Evolutionary conservation across 2,113 vertebrate genomes (phyloP).

Genomic region (Progne subis): DNA sequence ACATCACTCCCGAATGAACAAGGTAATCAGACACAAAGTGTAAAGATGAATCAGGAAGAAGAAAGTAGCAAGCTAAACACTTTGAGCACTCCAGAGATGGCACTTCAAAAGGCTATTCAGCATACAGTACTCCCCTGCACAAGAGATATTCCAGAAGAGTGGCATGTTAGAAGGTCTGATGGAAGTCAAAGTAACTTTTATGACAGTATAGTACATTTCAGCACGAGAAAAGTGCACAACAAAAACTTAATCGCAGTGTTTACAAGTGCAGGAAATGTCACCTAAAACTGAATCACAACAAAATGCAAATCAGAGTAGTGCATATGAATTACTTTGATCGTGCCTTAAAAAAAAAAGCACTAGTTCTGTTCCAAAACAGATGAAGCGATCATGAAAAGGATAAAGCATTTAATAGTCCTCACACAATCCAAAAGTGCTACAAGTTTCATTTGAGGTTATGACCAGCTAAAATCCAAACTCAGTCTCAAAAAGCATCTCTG

Average conservation of each 20-base stretch:
- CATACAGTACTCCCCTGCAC: background rate
- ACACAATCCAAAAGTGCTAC: background rate
- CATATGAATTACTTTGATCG: slow-evolving; percentile 30
- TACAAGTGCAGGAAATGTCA: slow-evolving; percentile 39
- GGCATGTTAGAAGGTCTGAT: background rate
- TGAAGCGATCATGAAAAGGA: background rate
- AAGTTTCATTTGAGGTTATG: background rate
- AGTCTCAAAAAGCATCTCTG: background rate
- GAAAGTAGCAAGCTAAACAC: background rate
- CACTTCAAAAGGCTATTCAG: slow-evolving; percentile 12
- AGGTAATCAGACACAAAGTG: background rate
- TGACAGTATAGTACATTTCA: background rate
- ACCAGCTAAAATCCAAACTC: background rate
- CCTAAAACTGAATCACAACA: slow-evolving; percentile 37
- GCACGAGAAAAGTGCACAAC: background rate
- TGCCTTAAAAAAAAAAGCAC: background rate
- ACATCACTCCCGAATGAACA: background rate
- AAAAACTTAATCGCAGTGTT: slow-evolving; percentile 30
- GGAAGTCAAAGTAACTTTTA: slow-evolving; percentile 30
- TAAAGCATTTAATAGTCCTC: background rate
- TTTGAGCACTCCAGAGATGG: background rate
- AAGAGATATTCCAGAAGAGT: background rate
- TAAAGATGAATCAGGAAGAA: background rate
- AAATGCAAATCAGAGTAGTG: background rate
- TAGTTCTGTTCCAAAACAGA: background rate